Percentiles rank a stretch among this genome's conserved stretches.
Evolutionary conservation across 1,140 invertebrate genomes (phyloP).

Genomic region (Musca vetustissima): DNA sequence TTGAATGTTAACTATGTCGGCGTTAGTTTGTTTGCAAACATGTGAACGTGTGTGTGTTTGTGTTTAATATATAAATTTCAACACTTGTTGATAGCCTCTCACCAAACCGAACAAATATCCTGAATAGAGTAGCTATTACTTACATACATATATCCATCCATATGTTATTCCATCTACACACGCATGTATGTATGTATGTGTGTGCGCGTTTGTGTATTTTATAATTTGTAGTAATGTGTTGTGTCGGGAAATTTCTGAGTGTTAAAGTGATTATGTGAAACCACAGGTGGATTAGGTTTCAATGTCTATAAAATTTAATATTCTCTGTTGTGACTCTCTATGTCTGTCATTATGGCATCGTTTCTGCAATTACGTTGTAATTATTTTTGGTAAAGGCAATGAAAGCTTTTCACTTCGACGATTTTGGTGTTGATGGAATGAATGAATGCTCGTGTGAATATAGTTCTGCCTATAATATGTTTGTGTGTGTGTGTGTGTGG

Average conservation of each 20-base stretch:
- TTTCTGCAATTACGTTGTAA: too few relatives aligned
- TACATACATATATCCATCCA: too few relatives aligned
- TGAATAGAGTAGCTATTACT: too few relatives aligned
- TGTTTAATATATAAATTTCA: background rate
- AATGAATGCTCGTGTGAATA: background rate
- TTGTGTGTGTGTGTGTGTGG: too few relatives aligned
- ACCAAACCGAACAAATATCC: too few relatives aligned
- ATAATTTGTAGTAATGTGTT: background rate
- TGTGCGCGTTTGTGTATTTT: background rate
- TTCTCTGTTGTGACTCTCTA: background rate
- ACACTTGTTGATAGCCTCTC: background rate
- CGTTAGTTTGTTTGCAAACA: too few relatives aligned
- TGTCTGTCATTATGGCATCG: too few relatives aligned
- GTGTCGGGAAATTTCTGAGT: too few relatives aligned
- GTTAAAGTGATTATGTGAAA: slow-evolving; percentile 25
- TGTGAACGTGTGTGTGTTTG: background rate
- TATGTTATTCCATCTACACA: background rate
- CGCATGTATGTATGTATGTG: background rate
- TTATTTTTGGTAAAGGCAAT: background rate
- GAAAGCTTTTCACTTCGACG: background rate
- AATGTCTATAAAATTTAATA: slow-evolving; percentile 22
- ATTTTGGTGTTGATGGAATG: too few relatives aligned
- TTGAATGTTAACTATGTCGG: too few relatives aligned
- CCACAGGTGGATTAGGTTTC: slow-evolving; percentile 27
- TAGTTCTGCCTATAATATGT: too few relatives aligned